phyloP scores from a whole-genome alignment of 2,888 invertebrate species.

The Scaptomyza reducta region DNA sequence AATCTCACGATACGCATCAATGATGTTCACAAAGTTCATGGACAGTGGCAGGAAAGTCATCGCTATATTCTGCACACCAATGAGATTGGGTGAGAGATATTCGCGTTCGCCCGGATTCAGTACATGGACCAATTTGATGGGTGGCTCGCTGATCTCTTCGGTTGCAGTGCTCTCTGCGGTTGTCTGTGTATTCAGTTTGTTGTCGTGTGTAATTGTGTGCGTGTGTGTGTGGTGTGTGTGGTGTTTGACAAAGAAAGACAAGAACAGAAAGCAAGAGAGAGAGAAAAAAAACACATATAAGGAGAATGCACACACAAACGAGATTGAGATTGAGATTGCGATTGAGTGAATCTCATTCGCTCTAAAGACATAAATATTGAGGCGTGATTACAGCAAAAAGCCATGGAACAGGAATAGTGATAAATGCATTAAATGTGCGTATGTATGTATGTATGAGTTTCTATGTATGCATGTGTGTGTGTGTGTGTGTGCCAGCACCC shows the following conservation, averaged over 20 bases:
- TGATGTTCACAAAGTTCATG: constrained; percentile 82
- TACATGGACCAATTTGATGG: constrained; percentile 78
- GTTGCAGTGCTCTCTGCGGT: constrained; percentile 25
- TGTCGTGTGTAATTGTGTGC: constrained; percentile 25
- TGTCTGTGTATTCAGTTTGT: constrained; percentile 1
- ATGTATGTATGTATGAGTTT: not conserved
- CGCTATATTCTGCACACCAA: constrained; percentile 83
- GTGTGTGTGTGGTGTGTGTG: constrained; percentile 31
- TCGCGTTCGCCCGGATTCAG: constrained; percentile 83
- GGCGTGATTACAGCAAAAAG: constrained; percentile 33
- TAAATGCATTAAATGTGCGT: constrained; percentile 6
- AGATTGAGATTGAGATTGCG: not conserved
- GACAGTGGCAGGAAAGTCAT: constrained; percentile 82
- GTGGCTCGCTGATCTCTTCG: constrained; percentile 69
- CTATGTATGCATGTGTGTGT: not conserved
- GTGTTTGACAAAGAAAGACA: constrained; percentile 52
- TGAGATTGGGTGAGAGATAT: constrained; percentile 82
- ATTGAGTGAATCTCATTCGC: not conserved
- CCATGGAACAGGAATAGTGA: constrained; percentile 14
- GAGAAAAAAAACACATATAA: constrained; percentile 51
- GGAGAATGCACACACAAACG: constrained; percentile 58
- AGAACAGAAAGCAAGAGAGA: constrained; percentile 59
- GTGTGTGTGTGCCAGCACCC: constrained; percentile 35
- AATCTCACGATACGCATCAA: constrained; percentile 83
- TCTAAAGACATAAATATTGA: not conserved